Base-by-base conservation (phyloP, 2,113 vertebrate genomes). In the Puffinus mauretanicus region DNA sequence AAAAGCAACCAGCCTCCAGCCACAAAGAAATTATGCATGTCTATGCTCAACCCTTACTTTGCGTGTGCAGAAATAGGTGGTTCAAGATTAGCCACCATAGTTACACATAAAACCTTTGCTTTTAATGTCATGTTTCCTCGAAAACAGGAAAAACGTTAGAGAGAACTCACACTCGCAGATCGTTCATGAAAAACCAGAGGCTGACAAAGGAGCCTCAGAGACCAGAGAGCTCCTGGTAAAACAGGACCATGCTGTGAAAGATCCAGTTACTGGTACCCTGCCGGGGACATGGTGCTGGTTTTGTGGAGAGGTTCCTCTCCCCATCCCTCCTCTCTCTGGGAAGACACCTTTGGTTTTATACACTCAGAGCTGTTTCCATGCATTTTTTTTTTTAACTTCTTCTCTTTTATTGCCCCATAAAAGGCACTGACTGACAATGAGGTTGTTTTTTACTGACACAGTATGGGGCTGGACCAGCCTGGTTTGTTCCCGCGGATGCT, bases 21-120 rank as follows among this genome's bases (percentile, higher is more conserved):
- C 84, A 54, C 27, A 44, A 75, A 90, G 85, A 82, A 90, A 94
- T 95, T n/a, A 82, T 71, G 69, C 16, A 79, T 58, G 57, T 7
- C 81, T 73, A 5, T 22, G 54, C 78, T 83, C 71, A 80, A 25
- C 32, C 47, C 26, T 51, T 47, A 7, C n/a, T 72, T 80, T 18
- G 25, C 0, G 0, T 19, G 25, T 49, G 81, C 70, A 85, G 54
- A 26, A 77, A 52, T 40, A 46, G 10, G 0, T 6, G 19, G 54
- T 77, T 87, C 5, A 16, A 87, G 86, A 76, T 62, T 32, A 90
- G 36, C 81, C 84, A 42, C 42, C 42, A 38, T 20, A 64, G 65
- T 42, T 79, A 46, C 44, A 65, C 15, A 2, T n/a, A 54, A 84
- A 96, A 32, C 29, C 36, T 65, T 61, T 38, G 40, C 54, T 82